These are phyloP conservation scores for Henricia sp. DNA, from an alignment of 53 echinoderm and acorn worm genomes.

Conservation along the genomic window DNA sequence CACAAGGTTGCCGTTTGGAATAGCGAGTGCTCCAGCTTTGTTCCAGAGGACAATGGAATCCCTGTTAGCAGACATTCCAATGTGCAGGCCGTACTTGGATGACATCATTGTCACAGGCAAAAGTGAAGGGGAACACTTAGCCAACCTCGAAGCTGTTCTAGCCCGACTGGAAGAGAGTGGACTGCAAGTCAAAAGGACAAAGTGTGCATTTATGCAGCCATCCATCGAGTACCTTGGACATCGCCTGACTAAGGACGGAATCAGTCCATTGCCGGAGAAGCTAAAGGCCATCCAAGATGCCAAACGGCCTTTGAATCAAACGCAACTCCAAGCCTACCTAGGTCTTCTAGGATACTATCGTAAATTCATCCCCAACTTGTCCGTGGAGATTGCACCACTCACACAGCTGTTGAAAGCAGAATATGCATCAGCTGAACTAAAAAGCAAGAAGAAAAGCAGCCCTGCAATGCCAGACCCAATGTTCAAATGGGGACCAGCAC, in stretches of 20 bases:
- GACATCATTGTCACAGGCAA: slow-evolving; percentile 71
- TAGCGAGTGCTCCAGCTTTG: slow-evolving; percentile 52
- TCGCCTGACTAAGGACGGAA: not conserved
- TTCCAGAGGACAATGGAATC: slow-evolving; percentile 60
- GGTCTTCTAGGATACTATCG: slow-evolving; percentile 53
- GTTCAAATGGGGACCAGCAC: slow-evolving; percentile 60
- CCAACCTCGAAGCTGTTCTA: slow-evolving; percentile 49
- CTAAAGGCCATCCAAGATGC: too few species aligned
- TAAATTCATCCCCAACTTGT: slow-evolving; percentile 47
- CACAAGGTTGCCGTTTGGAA: slow-evolving; percentile 54
- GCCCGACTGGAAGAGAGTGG: slow-evolving; percentile 6
- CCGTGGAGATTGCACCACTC: slow-evolving; percentile 36
- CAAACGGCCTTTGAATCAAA: too few species aligned
- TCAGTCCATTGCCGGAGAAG: too few species aligned
- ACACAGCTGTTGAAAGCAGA: slow-evolving; percentile 48
- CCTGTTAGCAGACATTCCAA: slow-evolving; percentile 40
- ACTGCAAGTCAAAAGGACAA: slow-evolving; percentile 38
- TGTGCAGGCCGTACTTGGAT: slow-evolving; percentile 68
- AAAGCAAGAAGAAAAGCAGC: not conserved
- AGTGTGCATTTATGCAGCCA: slow-evolving; percentile 52
- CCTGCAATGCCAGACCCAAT: slow-evolving; percentile 3
- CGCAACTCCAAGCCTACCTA: slow-evolving; percentile 53
- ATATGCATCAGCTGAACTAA: slow-evolving; percentile 36
- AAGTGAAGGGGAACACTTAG: slow-evolving; percentile 48
- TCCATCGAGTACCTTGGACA: slow-evolving; percentile 52